phyloP scores from a whole-genome alignment of 2,113 vertebrate genomes.

The Tachysurus fulvidraco region DNA sequence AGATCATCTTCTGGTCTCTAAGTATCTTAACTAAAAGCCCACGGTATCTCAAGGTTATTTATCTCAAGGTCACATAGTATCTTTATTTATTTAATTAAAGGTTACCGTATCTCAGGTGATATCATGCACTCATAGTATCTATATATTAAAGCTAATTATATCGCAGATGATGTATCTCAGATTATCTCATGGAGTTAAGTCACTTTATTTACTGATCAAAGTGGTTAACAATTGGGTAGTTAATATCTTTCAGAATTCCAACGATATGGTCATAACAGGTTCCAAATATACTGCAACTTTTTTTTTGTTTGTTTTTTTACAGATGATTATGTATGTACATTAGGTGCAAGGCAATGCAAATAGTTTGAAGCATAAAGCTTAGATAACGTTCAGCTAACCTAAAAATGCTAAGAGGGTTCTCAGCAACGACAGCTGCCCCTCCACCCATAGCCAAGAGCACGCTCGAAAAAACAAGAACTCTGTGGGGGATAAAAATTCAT shows the following conservation, averaged over 20 bases:
- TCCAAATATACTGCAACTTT: too few species aligned
- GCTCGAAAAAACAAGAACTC: conserved; percentile 8
- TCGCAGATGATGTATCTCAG: background rate
- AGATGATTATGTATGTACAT: background rate
- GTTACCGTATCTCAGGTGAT: background rate
- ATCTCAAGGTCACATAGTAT: too few species aligned
- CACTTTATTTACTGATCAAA: background rate
- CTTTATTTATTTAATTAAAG: background rate
- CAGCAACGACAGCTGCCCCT: background rate
- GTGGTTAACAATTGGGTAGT: background rate
- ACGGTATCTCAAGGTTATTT: background rate
- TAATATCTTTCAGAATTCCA: background rate
- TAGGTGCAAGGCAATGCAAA: background rate
- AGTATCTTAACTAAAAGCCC: background rate
- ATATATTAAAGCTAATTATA: background rate
- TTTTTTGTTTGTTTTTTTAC: background rate
- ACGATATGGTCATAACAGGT: background rate
- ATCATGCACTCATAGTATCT: background rate
- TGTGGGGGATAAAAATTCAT: conserved; percentile 31
- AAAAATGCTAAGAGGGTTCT: background rate
- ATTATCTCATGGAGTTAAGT: background rate
- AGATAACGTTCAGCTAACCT: background rate
- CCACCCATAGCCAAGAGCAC: conserved; percentile 17
- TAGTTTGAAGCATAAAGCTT: background rate
- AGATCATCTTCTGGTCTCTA: background rate